Conservation (phyloP, 2,113 vertebrate species). For the Andinoacara biseriatus region DNA sequence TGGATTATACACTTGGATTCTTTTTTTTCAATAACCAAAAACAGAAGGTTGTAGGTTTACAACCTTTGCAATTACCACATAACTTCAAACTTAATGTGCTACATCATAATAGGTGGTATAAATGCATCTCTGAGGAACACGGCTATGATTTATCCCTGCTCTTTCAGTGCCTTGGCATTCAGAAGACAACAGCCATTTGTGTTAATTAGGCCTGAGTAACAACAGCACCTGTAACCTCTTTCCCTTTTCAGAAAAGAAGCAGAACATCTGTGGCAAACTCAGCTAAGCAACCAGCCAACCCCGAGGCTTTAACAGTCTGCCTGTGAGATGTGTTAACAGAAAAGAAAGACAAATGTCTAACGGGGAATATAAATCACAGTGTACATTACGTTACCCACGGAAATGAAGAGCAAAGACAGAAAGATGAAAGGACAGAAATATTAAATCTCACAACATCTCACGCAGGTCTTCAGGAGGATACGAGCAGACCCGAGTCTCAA, state of each 20-base stretch:
- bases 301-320: background rate
- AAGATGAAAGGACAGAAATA: slow-evolving; percentile 10
- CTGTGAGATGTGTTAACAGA: background rate
- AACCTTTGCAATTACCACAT: background rate
- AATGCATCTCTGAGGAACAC: background rate
- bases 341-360: background rate
- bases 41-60: background rate
- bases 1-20: background rate
- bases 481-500: background rate
- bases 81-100: background rate
- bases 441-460: background rate
- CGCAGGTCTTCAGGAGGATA: background rate
- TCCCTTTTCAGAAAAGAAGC: slow-evolving; percentile 20
- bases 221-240: slow-evolving; percentile 55
- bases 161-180: slow-evolving; percentile 10
- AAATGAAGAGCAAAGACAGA: background rate
- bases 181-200: slow-evolving; percentile 25
- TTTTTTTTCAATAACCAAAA: slow-evolving; percentile 8
- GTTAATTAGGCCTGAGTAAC: slow-evolving; percentile 48
- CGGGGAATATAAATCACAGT: slow-evolving; percentile 1
- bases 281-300: slow-evolving; percentile 18
- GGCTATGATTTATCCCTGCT: slow-evolving; percentile 21
- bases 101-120: background rate
- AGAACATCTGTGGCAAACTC: slow-evolving; percentile 45
- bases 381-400: background rate